A percentile compares a stretch with the other conserved stretches of the same genome.
phyloP scores from a whole-genome alignment of 2,113 vertebrate genomes.

The Rhombomys opimus region DNA sequence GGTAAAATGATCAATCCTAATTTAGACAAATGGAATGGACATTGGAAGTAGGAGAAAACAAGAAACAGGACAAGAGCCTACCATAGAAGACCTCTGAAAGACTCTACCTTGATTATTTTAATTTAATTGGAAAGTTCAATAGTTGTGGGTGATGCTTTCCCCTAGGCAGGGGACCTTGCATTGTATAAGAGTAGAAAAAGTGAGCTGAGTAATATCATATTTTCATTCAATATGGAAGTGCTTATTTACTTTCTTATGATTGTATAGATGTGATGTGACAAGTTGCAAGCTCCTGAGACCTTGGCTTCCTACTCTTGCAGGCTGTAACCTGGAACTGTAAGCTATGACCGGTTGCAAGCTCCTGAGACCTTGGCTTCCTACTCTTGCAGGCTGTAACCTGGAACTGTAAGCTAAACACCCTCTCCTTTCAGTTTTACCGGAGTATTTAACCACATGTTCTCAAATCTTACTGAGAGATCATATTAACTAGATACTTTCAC shows the following conservation, averaged over 20 bases:
- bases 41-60: no score
- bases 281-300: no score
- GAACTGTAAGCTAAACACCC: background rate
- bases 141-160: background rate
- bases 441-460: background rate
- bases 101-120: background rate
- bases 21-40: no score
- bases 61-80: no score
- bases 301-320: background rate
- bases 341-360: no score
- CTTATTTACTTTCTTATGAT: background rate
- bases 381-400: background rate
- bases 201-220: background rate
- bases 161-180: background rate
- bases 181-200: background rate
- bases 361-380: no score
- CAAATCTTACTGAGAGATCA: conserved; percentile 7
- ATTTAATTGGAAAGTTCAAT: background rate
- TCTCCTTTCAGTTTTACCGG: background rate
- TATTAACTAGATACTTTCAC: background rate
- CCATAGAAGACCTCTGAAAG: no score
- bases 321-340: background rate
- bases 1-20: no score
- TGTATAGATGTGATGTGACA: background rate
- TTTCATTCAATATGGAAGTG: background rate